Conservation (phyloP, 2,797 vertebrate genomes). For the Galago senegalensis region DNA sequence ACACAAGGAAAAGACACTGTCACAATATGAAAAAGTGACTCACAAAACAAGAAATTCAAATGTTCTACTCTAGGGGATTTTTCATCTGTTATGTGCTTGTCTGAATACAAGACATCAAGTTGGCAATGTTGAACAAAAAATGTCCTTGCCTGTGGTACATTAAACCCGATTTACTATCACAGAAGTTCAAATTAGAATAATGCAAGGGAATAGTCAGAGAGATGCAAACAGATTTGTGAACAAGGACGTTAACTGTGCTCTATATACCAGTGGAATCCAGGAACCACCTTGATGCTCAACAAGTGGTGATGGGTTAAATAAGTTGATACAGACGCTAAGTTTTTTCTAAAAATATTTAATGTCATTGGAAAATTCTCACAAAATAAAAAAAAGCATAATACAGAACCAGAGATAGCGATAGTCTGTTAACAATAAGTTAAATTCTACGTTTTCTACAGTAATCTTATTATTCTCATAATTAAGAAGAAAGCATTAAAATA, state of each 20-base stretch:
- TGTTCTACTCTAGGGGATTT: neutral
- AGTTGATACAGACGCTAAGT: neutral
- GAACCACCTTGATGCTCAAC: neutral
- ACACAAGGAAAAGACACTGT: conserved; percentile 14
- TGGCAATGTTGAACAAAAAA: neutral
- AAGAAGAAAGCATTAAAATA: conserved; percentile 22
- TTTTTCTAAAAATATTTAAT: neutral
- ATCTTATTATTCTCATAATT: neutral
- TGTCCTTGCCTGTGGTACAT: neutral
- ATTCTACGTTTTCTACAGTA: neutral
- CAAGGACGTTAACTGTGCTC: neutral
- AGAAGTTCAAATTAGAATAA: neutral
- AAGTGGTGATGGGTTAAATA: neutral
- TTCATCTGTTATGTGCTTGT: neutral
- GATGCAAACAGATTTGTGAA: neutral
- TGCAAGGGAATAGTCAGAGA: neutral
- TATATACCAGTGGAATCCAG: neutral
- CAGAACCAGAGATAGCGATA: neutral
- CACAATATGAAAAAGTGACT: conserved; percentile 13
- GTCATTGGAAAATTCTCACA: conserved; percentile 29
- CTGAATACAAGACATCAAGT: neutral
- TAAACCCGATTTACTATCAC: neutral
- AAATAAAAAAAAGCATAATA: neutral
- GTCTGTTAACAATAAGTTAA: neutral
- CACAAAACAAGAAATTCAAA: conserved; percentile 44